Base-by-base conservation (phyloP, 2,797 vertebrate genomes). In the Silurus lanzhouensis region DNA sequence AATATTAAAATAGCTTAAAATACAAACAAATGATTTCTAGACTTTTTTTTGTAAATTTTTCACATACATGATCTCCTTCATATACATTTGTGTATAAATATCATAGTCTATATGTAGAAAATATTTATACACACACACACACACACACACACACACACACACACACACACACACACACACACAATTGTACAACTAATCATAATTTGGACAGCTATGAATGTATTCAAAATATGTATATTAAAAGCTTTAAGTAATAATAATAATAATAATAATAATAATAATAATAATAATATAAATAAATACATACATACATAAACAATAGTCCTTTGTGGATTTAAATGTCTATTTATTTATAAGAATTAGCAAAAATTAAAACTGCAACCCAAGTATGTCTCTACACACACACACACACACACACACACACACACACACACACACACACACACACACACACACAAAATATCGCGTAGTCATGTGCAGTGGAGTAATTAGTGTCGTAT, bases 401-500 rank as follows among this genome's bases (percentile, higher is more conserved):
- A 38, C 7, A 44, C 15, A 68, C 27, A 68, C 9, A 27, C 48
- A 75, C 38, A 58, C 75, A 60, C 75, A 31, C 55, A 76, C 52
- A 58, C 74, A 58, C 55, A 60, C 57, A 77, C 76, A 78, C 76
- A 58, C 55, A 75, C 48, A 75, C 72, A 75, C 75, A 60, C 76
- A 79, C 76, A 63, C 60, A 80, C 61, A 80, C 61, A 80, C 14
- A 80, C 78, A 80, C 44, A 48, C 78, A 80, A 13, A 52, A 10
- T 38, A 20, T 77, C 44, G 46, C 20, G 61, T 66, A 76, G 44
- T 77, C 77, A 82, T 81, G 74, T 76, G 75, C 86, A 85, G 81
- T 67, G 81, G 85, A 89, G 85, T 85, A 89, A 87, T 89, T 88
- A 87, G 87, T 46, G 52, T 61, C 46, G 77, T 81, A 70, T 85